phyloP scores from a whole-genome alignment of 2,113 vertebrate genomes.

The rabbit (Oryctolagus cuniculus) region DNA sequence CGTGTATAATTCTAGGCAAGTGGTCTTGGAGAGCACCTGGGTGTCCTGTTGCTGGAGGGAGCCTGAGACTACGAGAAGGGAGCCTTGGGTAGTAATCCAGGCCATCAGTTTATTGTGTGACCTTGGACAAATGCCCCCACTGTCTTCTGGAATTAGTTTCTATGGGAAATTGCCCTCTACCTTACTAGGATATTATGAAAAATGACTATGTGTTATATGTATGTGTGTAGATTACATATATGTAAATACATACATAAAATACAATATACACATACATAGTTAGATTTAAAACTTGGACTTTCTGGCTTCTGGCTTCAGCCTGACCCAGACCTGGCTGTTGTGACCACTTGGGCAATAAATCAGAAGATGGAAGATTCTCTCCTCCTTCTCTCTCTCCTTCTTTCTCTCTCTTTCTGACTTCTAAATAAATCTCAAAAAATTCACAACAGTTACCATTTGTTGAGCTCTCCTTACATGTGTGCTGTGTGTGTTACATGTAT shows the following conservation, averaged over 20 bases:
- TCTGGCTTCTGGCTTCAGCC: too few relatives aligned
- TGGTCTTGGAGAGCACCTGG: not conserved
- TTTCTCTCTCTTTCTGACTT: too few relatives aligned
- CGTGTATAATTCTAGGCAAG: not conserved
- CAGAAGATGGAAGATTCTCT: too few relatives aligned
- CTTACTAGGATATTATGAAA: not conserved
- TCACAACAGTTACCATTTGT: not conserved
- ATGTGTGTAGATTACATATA: not conserved
- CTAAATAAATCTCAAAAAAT: too few relatives aligned
- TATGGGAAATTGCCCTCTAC: constrained; percentile 16
- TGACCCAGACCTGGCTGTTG: too few relatives aligned
- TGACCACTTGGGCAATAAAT: too few relatives aligned
- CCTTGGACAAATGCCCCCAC: not conserved
- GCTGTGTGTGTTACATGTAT: not conserved
- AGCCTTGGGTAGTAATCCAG: not conserved
- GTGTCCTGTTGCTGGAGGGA: not conserved
- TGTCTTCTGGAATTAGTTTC: not conserved
- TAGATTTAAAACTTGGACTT: not conserved
- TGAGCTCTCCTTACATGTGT: not conserved
- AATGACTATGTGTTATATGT: not conserved
- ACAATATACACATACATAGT: not conserved
- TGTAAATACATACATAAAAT: not conserved
- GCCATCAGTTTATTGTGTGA: not conserved
- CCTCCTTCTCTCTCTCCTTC: too few relatives aligned
- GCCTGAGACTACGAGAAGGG: not conserved